A percentile compares a stretch with the other conserved stretches of the same genome.
phyloP scores from a whole-genome alignment of 1,140 invertebrate genomes.

The Drosophila teissieri region DNA sequence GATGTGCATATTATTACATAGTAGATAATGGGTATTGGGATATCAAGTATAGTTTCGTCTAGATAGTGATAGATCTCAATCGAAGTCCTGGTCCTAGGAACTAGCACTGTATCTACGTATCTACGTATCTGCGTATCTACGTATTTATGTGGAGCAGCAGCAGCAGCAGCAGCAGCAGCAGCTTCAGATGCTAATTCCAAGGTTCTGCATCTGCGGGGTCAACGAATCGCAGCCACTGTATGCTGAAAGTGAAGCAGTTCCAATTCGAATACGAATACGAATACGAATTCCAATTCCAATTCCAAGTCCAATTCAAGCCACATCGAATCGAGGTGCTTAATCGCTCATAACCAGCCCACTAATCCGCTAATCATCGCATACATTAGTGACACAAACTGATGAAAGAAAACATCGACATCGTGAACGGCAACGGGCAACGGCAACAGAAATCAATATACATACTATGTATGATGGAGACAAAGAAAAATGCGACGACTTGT shows the following conservation, averaged over 20 bases:
- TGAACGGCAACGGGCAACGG: slow-evolving; percentile 3
- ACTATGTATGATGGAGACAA: slow-evolving; percentile 26
- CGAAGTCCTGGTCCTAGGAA: neutral
- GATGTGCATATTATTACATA: too few species aligned
- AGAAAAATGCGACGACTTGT: slow-evolving; percentile 27
- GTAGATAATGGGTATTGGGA: too few species aligned
- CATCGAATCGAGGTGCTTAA: slow-evolving; percentile 30
- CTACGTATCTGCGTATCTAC: slow-evolving; percentile 29
- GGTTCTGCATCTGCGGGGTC: slow-evolving; percentile 77
- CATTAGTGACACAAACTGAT: slow-evolving; percentile 25
- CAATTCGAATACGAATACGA: neutral
- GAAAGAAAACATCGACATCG: slow-evolving; percentile 21
- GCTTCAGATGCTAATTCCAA: slow-evolving; percentile 72
- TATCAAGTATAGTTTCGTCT: too few species aligned
- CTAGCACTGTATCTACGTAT: slow-evolving; percentile 29
- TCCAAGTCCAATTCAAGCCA: slow-evolving; percentile 29
- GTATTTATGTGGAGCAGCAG: slow-evolving; percentile 65
- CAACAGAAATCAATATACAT: slow-evolving; percentile 24
- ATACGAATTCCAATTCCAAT: neutral
- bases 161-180: slow-evolving; percentile 23
- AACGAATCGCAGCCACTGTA: slow-evolving; percentile 58
- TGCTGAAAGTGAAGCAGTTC: slow-evolving; percentile 13
- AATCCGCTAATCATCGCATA: slow-evolving; percentile 70
- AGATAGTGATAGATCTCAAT: too few species aligned
- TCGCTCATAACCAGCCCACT: slow-evolving; percentile 65